These are phyloP conservation scores for Phoebastria nigripes DNA, from an alignment of 2,797 vertebrate species.

Conservation along the genomic window DNA sequence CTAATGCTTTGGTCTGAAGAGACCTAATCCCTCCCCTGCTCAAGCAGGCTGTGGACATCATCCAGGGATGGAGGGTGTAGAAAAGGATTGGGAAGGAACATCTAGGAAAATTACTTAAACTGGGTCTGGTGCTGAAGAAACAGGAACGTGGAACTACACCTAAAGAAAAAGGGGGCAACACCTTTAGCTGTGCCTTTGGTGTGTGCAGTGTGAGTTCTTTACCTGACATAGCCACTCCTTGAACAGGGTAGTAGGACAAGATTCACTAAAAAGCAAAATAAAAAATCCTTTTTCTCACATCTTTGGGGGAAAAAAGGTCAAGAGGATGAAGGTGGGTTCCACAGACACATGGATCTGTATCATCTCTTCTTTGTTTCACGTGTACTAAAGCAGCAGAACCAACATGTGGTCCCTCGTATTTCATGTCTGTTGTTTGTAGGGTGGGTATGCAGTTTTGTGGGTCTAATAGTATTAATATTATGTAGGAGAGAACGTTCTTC, in stretches of 20 bases:
- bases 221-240: neutral
- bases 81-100: neutral
- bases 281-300: neutral
- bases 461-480: neutral
- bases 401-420: neutral
- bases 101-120: neutral
- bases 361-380: neutral
- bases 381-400: neutral
- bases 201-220: neutral
- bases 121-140: neutral
- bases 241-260: neutral
- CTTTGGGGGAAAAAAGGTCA: neutral
- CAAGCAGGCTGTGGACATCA: neutral
- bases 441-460: neutral
- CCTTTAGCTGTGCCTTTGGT: neutral
- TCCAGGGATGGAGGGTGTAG: neutral
- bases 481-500: neutral
- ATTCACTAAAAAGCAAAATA: neutral
- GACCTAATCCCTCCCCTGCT: rapidly evolving
- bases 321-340: neutral
- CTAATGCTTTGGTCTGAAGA: neutral
- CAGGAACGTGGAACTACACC: neutral
- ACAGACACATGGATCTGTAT: rapidly evolving
- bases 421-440: neutral
- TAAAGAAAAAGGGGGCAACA: neutral